These are phyloP conservation scores for Lichenostomus cassidix DNA, from an alignment of 2,113 vertebrate genomes.

Conservation along the genomic window DNA sequence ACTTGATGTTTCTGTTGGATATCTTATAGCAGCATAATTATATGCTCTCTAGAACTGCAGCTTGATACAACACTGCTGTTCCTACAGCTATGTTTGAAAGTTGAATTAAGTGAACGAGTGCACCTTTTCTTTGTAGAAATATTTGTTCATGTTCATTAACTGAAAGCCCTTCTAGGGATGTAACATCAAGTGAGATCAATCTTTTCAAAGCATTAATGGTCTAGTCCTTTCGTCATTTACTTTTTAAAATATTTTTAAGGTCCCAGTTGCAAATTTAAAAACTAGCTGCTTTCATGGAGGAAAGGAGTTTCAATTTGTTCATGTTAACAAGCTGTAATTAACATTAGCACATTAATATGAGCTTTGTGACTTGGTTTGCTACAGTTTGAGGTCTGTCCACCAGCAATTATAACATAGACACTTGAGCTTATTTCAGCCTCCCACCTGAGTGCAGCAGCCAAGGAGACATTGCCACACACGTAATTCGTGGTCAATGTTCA, in stretches of 20 bases:
- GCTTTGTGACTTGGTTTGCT: not conserved
- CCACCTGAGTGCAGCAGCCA: not conserved
- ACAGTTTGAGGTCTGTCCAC: not conserved
- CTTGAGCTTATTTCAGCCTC: not conserved
- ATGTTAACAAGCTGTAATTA: not conserved
- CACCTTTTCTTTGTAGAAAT: not conserved
- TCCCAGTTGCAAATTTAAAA: not conserved
- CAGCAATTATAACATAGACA: not conserved
- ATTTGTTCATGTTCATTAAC: not conserved
- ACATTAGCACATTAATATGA: not conserved
- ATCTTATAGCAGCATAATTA: not conserved
- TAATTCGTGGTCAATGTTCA: not conserved
- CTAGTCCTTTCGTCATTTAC: not conserved
- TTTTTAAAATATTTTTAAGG: not conserved
- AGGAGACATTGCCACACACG: not conserved
- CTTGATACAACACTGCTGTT: not conserved
- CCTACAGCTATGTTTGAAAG: not conserved
- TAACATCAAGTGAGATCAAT: not conserved
- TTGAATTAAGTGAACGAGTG: not conserved
- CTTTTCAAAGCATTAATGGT: not conserved
- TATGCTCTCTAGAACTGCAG: not conserved
- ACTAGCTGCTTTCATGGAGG: not conserved
- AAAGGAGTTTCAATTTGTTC: not conserved
- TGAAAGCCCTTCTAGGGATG: not conserved
- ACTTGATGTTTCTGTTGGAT: not conserved